phyloP scores from a whole-genome alignment of 2,888 invertebrate genomes.

The Acholoe squamosa region DNA sequence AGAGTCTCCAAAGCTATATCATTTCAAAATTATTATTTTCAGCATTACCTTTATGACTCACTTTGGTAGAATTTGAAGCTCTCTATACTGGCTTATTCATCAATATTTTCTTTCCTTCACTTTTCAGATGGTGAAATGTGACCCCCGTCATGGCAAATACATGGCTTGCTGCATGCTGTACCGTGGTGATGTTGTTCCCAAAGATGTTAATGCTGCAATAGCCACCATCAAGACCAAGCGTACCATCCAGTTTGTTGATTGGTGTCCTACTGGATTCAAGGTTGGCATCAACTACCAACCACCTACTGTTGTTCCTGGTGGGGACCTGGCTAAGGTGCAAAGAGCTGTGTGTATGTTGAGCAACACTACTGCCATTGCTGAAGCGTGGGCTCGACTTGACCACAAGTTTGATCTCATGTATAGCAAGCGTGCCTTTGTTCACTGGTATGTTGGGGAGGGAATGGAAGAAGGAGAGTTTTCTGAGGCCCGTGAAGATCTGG shows the following conservation, averaged over 20 bases:
- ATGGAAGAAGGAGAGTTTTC: conserved; percentile 8
- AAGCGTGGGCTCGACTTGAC: background rate
- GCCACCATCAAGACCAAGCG: conserved; percentile 7
- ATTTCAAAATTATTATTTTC: no score
- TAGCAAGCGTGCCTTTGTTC: background rate
- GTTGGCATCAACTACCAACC: conserved; percentile 5
- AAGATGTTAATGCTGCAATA: background rate
- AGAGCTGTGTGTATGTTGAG: conserved; percentile 2
- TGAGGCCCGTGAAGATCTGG: conserved; percentile 7
- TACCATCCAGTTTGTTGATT: background rate
- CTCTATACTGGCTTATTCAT: no score
- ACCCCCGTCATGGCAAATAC: conserved; percentile 2
- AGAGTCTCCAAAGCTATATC: no score
- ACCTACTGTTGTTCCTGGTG: background rate
- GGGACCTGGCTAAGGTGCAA: background rate
- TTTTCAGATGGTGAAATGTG: conserved; percentile 13
- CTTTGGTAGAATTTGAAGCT: no score
- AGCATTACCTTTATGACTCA: no score
- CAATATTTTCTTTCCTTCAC: no score
- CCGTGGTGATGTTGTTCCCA: background rate
- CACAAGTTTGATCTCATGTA: background rate
- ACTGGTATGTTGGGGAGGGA: background rate
- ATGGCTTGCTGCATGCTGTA: background rate
- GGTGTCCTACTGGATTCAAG: background rate
- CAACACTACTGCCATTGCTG: conserved; percentile 4